phyloP scores from a whole-genome alignment of 2,113 vertebrate species.

The Hippopotamus amphibius region DNA sequence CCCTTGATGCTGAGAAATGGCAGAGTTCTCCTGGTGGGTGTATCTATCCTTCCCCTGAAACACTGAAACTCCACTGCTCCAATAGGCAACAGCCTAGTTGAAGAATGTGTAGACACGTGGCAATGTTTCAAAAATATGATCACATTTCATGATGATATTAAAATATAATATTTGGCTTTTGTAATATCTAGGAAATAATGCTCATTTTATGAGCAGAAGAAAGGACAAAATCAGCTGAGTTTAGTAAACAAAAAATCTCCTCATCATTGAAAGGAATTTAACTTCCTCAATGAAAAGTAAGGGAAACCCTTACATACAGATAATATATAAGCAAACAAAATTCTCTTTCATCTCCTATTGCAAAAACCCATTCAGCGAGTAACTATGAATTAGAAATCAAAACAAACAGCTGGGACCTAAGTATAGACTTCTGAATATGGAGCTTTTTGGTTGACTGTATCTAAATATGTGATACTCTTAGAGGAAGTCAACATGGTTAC shows the following conservation, averaged over 20 bases:
- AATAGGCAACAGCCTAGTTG: neutral
- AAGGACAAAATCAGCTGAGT: neutral
- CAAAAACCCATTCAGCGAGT: constrained; percentile 39
- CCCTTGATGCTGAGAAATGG: neutral
- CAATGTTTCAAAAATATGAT: constrained; percentile 33
- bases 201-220: constrained; percentile 36
- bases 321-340: constrained; percentile 45
- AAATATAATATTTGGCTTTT: constrained; percentile 27
- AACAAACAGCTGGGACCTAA: constrained; percentile 64
- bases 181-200: constrained; percentile 49
- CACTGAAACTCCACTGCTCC: neutral
- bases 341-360: neutral
- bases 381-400: constrained; percentile 68
- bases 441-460: constrained; percentile 33
- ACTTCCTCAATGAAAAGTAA: constrained; percentile 51
- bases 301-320: neutral
- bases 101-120: neutral
- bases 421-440: constrained; percentile 50
- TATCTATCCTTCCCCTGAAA: neutral
- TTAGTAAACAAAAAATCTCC: neutral
- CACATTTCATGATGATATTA: neutral
- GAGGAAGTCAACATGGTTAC: constrained; percentile 26
- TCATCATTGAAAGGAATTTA: constrained; percentile 32
- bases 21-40: neutral
- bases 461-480: constrained; percentile 63